Percentiles rank a stretch among this genome's conserved stretches.
These are phyloP conservation scores for Ondatra zibethicus DNA, from an alignment of 2,113 vertebrate species.

Conservation along the genomic window DNA sequence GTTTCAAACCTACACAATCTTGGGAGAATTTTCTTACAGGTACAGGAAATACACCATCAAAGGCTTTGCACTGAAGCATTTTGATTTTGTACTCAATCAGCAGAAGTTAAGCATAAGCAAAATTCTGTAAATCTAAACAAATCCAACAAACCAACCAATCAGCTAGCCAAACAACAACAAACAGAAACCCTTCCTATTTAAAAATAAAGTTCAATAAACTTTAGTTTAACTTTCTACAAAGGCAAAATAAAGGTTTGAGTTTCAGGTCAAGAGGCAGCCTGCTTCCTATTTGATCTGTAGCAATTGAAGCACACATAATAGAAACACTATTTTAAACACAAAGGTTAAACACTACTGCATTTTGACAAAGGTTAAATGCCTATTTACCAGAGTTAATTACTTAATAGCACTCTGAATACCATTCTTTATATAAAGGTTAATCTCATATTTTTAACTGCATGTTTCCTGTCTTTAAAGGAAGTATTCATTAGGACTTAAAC, in stretches of 20 bases:
- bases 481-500: conserved; percentile 75
- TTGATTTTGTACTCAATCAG: not conserved
- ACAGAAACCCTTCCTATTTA: not conserved
- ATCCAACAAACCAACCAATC: not conserved
- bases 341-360: conserved; percentile 79
- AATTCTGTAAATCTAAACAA: conserved; percentile 4
- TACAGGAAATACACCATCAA: conserved; percentile 34
- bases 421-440: conserved; percentile 83
- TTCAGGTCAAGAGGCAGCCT: conserved; percentile 70
- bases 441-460: conserved; percentile 74
- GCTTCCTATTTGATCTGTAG: conserved; percentile 68
- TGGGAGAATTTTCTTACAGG: conserved; percentile 44
- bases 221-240: conserved; percentile 71
- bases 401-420: conserved; percentile 82
- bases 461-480: conserved; percentile 79
- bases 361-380: conserved; percentile 83
- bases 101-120: conserved; percentile 44
- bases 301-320: conserved; percentile 77
- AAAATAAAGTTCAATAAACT: conserved; percentile 71
- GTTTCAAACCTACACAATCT: conserved; percentile 38
- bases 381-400: conserved; percentile 81
- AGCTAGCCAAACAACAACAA: not conserved
- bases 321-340: conserved; percentile 82
- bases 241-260: conserved; percentile 61
- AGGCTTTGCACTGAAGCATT: conserved; percentile 48